phyloP scores from a whole-genome alignment of 2,888 invertebrate genomes.

The Agrilus mali region DNA sequence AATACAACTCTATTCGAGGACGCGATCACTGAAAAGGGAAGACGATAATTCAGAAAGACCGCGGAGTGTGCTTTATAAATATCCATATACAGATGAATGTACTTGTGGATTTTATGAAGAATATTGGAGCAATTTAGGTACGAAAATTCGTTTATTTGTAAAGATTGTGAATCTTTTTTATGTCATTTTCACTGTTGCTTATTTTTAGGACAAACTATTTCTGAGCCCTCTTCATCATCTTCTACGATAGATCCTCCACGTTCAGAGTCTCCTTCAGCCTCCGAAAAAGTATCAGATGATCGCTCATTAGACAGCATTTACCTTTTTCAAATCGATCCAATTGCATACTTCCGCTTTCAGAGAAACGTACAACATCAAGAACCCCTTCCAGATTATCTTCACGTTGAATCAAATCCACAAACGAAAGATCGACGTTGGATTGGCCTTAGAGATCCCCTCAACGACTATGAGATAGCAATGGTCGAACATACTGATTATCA shows the following conservation, averaged over 20 bases:
- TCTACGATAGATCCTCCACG: no score
- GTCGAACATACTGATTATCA: slow-evolving; percentile 8
- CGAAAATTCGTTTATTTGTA: no score
- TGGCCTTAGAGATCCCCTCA: slow-evolving; percentile 8
- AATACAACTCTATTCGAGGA: slow-evolving; percentile 8
- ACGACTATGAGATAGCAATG: slow-evolving; percentile 13
- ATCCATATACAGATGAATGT: slow-evolving; percentile 24
- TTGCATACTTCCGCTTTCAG: no score
- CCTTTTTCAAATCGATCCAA: no score
- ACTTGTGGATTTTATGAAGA: slow-evolving; percentile 16
- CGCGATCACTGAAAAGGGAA: slow-evolving; percentile 1
- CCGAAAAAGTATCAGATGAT: no score
- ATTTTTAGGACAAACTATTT: no score
- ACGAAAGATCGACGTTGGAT: slow-evolving; percentile 7
- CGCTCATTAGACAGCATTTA: no score
- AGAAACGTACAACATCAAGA: slow-evolving; percentile 2
- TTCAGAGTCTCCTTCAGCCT: no score
- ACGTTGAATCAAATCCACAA: slow-evolving; percentile 1
- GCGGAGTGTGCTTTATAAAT: slow-evolving; percentile 22
- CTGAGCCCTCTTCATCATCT: no score
- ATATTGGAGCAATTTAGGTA: background rate
- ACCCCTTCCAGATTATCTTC: slow-evolving; percentile 3
- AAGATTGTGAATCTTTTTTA: no score
- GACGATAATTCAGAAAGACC: slow-evolving; percentile 10
- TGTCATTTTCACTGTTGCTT: no score